phyloP scores from a whole-genome alignment of 1,140 invertebrate species.

The Pygmarrhopalites habei region DNA sequence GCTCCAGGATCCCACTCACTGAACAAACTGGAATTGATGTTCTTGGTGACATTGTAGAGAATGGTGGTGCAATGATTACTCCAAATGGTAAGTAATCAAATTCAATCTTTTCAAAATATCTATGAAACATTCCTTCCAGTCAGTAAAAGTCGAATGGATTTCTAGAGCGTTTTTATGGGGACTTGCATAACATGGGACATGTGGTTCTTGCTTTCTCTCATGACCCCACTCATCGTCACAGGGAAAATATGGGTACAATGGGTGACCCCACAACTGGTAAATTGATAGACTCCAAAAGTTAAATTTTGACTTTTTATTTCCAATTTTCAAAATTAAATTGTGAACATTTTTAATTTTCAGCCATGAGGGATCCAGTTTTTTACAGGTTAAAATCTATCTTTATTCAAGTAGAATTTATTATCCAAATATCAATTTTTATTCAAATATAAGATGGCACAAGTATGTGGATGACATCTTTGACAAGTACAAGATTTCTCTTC shows the following conservation, averaged over 20 bases:
- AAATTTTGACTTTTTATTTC: too few relatives aligned
- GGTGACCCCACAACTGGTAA: slow-evolving; percentile 36
- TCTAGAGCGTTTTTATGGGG: slow-evolving; percentile 56
- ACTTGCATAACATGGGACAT: slow-evolving; percentile 62
- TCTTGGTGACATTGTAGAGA: slow-evolving; percentile 70
- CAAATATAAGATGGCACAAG: too few relatives aligned
- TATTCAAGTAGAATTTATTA: too few relatives aligned
- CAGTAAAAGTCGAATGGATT: too few relatives aligned
- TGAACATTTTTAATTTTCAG: slow-evolving; percentile 18
- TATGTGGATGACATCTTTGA: slow-evolving; percentile 71
- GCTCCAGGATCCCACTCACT: neutral
- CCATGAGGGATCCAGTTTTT: slow-evolving; percentile 66
- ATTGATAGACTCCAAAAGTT: too few relatives aligned
- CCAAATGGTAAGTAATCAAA: too few relatives aligned
- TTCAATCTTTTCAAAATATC: too few relatives aligned
- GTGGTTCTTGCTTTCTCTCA: slow-evolving; percentile 59
- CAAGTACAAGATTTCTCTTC: slow-evolving; percentile 44
- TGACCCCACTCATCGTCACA: slow-evolving; percentile 50
- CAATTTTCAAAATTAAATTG: neutral
- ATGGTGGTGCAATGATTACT: slow-evolving; percentile 53
- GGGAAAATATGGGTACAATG: slow-evolving; percentile 43
- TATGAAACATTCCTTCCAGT: too few relatives aligned
- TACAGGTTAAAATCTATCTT: too few relatives aligned
- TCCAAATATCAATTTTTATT: too few relatives aligned
- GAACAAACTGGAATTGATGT: slow-evolving; percentile 63